These are phyloP conservation scores for Caenorhabditis japonica DNA, from an alignment of 2,888 invertebrate species.

Conservation along the genomic window DNA sequence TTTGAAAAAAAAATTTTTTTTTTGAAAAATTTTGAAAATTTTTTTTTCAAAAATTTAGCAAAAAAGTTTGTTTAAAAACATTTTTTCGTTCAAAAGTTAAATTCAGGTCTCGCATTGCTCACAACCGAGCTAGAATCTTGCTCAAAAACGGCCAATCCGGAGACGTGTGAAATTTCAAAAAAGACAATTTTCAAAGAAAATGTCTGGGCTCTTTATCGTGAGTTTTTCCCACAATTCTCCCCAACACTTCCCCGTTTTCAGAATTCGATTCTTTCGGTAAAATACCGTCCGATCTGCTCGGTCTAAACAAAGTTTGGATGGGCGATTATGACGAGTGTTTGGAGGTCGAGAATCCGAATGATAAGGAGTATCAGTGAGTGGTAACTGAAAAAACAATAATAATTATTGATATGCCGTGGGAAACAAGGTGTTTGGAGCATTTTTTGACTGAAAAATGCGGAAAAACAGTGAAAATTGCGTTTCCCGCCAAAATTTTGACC, in stretches of 20 bases:
- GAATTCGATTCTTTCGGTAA: conserved; percentile 47
- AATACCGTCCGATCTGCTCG: conserved; percentile 38
- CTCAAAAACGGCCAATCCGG: conserved; percentile 5
- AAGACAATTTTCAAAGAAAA: conserved; percentile 29
- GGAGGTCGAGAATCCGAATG: conserved; percentile 23
- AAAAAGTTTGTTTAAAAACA: neutral
- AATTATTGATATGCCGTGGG: too few species aligned
- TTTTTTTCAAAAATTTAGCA: neutral
- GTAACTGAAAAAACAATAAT: too few species aligned
- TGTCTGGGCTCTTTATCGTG: conserved; percentile 36
- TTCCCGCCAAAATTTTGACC: too few species aligned
- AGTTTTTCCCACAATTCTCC: neutral
- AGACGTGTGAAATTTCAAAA: conserved; percentile 21
- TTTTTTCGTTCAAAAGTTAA: neutral
- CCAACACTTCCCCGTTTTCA: conserved; percentile 2
- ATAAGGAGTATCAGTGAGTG: conserved; percentile 28
- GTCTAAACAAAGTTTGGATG: conserved; percentile 47
- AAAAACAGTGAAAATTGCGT: too few species aligned
- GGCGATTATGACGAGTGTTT: conserved; percentile 50
- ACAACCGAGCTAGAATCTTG: conserved; percentile 22
- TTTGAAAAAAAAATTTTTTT: neutral
- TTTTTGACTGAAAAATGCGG: neutral
- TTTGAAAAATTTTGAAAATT: neutral
- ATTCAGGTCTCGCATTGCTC: conserved; percentile 12
- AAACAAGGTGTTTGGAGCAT: too few species aligned